Percentiles rank a stretch among this genome's conserved stretches.
Conservation (phyloP, 1,140 invertebrate genomes). For the Heterodera carotae region DNA sequence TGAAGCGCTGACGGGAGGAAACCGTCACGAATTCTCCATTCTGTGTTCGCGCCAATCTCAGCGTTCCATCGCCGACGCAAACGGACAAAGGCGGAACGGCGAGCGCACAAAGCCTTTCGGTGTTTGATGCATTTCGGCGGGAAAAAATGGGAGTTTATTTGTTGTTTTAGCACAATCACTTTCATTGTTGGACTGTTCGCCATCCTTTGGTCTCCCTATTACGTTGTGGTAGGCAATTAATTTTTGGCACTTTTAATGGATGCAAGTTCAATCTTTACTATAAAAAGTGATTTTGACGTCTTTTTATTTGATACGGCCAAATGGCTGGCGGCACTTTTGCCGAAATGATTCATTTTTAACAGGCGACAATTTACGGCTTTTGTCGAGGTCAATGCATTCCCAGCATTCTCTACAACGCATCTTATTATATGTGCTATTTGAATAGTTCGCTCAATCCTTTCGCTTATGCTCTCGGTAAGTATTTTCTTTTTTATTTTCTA, state of each 20-base stretch:
- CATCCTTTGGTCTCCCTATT: conserved; percentile 65
- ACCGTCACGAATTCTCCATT: conserved; percentile 39
- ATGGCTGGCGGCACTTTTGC: too few species aligned
- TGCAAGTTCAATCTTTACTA: too few species aligned
- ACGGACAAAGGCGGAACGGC: conserved; percentile 62
- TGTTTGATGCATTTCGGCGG: conserved; percentile 39
- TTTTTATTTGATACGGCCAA: too few species aligned
- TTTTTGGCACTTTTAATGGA: too few species aligned
- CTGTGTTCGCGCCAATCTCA: conserved; percentile 60
- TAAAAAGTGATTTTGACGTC: too few species aligned
- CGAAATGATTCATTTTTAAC: conserved; percentile 19
- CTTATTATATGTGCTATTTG: conserved; percentile 97
- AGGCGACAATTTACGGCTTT: conserved; percentile 64
- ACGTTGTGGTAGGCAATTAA: conserved; percentile 62
- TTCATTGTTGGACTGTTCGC: conserved; percentile 65
- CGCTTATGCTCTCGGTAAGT: conserved; percentile 81
- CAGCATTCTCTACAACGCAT: conserved; percentile 57
- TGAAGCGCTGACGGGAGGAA: conserved; percentile 32
- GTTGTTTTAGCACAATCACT: conserved; percentile 61
- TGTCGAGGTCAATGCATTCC: conserved; percentile 64
- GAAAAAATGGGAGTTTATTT: too few species aligned
- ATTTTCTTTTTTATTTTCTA: neutral
- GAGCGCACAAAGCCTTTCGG: conserved; percentile 62
- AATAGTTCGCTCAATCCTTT: conserved; percentile 98
- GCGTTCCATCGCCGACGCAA: conserved; percentile 57